These are phyloP conservation scores for Procambarus virginalis DNA, from an alignment of 1,140 invertebrate species.

Conservation along the genomic window DNA sequence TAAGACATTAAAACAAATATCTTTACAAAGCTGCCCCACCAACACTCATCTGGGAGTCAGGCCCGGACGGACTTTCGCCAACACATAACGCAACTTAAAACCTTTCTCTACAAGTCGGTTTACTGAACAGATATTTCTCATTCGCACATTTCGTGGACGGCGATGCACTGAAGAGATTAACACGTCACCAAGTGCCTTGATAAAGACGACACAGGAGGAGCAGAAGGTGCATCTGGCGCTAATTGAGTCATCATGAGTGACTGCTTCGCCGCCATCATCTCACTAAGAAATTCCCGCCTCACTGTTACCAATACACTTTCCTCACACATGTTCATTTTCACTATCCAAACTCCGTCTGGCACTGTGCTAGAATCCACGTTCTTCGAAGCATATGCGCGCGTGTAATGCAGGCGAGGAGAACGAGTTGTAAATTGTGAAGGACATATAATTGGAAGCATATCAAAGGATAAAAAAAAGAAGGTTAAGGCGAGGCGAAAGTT, in stretches of 20 bases:
- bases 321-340: not conserved
- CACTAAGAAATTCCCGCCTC: not conserved
- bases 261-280: not conserved
- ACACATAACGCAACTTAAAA: no score
- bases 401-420: not conserved
- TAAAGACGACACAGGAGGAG: not conserved
- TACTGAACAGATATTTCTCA: no score
- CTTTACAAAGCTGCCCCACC: no score
- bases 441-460: not conserved
- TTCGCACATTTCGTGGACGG: no score
- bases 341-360: not conserved
- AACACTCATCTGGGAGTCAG: no score
- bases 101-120: no score
- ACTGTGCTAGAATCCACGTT: not conserved
- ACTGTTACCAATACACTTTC: not conserved
- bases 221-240: not conserved
- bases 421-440: not conserved
- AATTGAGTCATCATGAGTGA: not conserved
- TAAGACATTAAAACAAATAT: no score
- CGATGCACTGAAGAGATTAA: no score
- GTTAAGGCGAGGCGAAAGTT: not conserved
- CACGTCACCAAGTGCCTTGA: no score
- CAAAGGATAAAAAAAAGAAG: not conserved
- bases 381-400: not conserved
- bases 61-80: no score